Evolutionary conservation across 2,113 vertebrate species (phyloP).

Genomic region (Sciurus niger): DNA sequence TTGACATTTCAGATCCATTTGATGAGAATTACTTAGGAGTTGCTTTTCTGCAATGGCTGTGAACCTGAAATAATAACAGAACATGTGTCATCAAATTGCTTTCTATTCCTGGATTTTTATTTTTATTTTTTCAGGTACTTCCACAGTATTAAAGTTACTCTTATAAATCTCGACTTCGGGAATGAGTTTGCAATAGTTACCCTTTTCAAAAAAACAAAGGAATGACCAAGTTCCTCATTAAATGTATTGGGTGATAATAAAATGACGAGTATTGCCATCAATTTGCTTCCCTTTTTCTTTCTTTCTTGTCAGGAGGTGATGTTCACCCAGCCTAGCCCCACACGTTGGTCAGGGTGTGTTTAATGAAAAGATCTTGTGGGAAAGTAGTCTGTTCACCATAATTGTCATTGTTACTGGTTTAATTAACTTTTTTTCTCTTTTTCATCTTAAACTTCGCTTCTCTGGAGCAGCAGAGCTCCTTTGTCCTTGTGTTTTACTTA

Average conservation of each 20-base stretch:
- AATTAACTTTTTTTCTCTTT: background rate
- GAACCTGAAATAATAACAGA: background rate
- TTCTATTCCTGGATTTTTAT: background rate
- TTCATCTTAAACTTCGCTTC: background rate
- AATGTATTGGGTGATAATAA: background rate
- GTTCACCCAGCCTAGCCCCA: background rate
- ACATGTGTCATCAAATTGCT: background rate
- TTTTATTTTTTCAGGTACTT: background rate
- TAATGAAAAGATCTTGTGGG: background rate
- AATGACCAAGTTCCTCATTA: background rate
- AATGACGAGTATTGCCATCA: background rate
- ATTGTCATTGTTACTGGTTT: background rate
- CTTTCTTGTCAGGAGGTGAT: background rate
- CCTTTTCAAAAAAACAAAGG: slow-evolving; percentile 43
- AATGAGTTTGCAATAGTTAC: background rate
- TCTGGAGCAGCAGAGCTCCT: background rate
- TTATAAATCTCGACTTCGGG: background rate
- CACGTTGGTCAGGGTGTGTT: background rate
- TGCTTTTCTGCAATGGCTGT: background rate
- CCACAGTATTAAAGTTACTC: slow-evolving; percentile 19
- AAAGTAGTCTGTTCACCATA: background rate
- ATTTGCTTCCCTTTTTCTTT: background rate
- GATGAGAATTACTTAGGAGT: background rate
- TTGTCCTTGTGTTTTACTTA: background rate
- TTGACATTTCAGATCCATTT: slow-evolving; percentile 43